Evolutionary conservation across 2,888 invertebrate species (phyloP), one percentile per base, ranked within the genome.

Genomic region (Melanostoma scalare): DNA sequence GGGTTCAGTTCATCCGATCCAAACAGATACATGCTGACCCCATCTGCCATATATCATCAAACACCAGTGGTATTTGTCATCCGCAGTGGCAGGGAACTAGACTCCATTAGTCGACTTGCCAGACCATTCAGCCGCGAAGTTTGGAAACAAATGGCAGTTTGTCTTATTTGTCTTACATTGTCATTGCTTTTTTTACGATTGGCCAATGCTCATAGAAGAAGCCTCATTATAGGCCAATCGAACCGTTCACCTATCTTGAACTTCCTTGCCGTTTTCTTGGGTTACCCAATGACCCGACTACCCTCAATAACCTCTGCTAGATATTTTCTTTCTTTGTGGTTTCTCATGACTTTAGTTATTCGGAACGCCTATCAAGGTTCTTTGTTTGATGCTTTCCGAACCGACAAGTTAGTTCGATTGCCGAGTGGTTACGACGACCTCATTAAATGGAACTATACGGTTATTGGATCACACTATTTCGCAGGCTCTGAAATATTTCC

Each of bases 351-450:
- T 0, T 38, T 88, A 6, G 81, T 90, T 2, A 53, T 90, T 61
- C 87, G 90, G 33, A 86, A 74, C 50, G 89, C 88, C 53, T 90
- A 90, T 63, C 90, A 90, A 73, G 42, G 60, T 0, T 73, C 73
- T 4, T 46, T 79, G 4, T 74, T 61, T 31, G 53, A 60, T 10
- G 71, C 76, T 0, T 58, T 81, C 36, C 65, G 60, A 5, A 53
- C 48, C n/a, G 52, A 81, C 42, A 36, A 44, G 46, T 63, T 31
- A 6, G 63, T 50, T 3, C 36, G 31, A 63, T 5, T 63, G 4
- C 63, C 63, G 1, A 4, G 6, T 0, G 50, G 38, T 31, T 63
- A 63, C 10, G 50, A 63, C 0, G 63, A 63, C 4, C 63, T 63
- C 3, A 38, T 38, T 4, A 1, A 0, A n/a, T 6, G 8, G 4